Base-by-base conservation (phyloP, 1,140 invertebrate genomes). In the Bombus superbus region DNA sequence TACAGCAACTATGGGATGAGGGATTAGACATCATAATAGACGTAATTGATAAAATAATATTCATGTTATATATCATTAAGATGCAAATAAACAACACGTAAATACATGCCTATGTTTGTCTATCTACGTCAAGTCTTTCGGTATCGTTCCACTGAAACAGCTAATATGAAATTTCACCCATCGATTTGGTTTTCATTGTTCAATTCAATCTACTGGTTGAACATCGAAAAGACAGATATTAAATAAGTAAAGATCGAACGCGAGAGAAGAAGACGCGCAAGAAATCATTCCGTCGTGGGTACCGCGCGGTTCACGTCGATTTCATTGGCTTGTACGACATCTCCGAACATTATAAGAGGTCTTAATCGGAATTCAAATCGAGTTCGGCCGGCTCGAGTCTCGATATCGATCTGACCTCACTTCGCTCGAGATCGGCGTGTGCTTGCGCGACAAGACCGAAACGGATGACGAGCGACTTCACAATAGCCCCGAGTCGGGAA, bases 371-470 rank as follows among this genome's bases (percentile, higher is more conserved):
- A 87, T 85, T 82, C 77, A 79, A 90, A 85, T 90, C 88, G 80
- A 75, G 74, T 81, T 80, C 82, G 82, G 62, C 28, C n/a, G 38
- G 32, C 28, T 47, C 69, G 40, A 10, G 40, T 1, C 40, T 3
- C 71, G 88, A 90, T 86, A 90, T 32, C 38, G 66, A 93, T 92
- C 92, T 92, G 89, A 92, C 90, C 92, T 90, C 84, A 81, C 83
- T 89, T 78, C 40, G 84, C 76, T 87, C 81, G 81, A 44, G 73
- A 90, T 92, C 89, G 85, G 40, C 47, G 74, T 38, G 83, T 78
- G 83, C 83, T 82, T 80, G 75, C 81, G 88, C 81, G 78, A 83
- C 86, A 84, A 69, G 77, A 72, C 86, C 76, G 68, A 77, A 85
- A 81, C 72, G 87, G 82, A 87, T 81, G 86, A 88, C 84, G 72